Conservation (phyloP, 2,797 vertebrate species). For the Sebastolobus altivelis region DNA sequence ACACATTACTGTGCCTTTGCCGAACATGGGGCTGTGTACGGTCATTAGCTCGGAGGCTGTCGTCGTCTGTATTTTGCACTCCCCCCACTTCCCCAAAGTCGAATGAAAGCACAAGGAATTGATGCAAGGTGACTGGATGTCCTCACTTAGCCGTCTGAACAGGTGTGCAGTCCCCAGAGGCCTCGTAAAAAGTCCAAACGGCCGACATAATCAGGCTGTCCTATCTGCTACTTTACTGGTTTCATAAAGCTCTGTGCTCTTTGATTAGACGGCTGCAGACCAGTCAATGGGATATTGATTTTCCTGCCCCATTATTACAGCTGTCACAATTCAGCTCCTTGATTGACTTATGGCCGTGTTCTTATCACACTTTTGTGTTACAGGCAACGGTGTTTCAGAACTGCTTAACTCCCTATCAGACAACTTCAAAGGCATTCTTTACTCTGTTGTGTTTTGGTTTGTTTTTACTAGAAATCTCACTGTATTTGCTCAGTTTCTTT, state of each 20-base stretch:
- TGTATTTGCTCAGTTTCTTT: constrained; percentile 35
- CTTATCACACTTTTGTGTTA: constrained; percentile 71
- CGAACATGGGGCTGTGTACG: constrained; percentile 67
- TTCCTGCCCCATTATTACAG: constrained; percentile 80
- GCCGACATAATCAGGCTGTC: constrained; percentile 77
- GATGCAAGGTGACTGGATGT: constrained; percentile 82
- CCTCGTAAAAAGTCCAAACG: constrained; percentile 69
- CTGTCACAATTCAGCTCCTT: constrained; percentile 83
- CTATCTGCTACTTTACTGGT: constrained; percentile 77
- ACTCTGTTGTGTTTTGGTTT: constrained; percentile 43
- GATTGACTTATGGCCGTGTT: constrained; percentile 83
- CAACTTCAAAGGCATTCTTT: constrained; percentile 39
- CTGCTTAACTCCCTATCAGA: constrained; percentile 28
- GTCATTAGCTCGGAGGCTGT: constrained; percentile 61
- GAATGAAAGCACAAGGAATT: constrained; percentile 83
- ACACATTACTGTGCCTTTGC: constrained; percentile 80
- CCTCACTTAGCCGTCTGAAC: constrained; percentile 72
- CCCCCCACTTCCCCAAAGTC: constrained; percentile 60
- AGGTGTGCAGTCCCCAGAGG: constrained; percentile 77
- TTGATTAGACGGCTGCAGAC: constrained; percentile 83
- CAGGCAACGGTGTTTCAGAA: constrained; percentile 67
- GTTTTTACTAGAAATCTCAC: constrained; percentile 23
- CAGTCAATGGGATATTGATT: constrained; percentile 87
- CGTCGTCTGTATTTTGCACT: constrained; percentile 70
- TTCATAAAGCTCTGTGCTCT: constrained; percentile 75